Base-by-base conservation (phyloP, 2,797 vertebrate species). In the Neomorphus geoffroyi region DNA sequence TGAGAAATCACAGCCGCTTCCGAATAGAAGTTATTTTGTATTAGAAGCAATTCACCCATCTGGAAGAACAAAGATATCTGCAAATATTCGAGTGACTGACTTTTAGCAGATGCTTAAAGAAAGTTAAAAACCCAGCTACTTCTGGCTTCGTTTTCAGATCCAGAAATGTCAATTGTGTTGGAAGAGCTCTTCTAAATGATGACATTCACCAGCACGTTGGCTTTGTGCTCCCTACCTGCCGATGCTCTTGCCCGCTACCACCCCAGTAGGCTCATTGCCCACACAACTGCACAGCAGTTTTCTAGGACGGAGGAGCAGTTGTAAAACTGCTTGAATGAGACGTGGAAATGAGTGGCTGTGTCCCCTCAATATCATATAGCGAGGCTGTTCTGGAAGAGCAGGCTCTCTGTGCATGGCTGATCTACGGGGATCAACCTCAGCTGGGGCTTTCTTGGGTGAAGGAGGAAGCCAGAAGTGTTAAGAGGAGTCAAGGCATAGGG, bases 41-140 rank as follows among this genome's bases (percentile, higher is more conserved):
- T 94, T 88, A 90, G 80, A 62, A 84, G 80, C 74, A 88, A 86
- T 95, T 92, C 93, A 92, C 92, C 83, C 94, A 94, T 95, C 86
- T 96, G 91, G 91, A 92, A 67, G 83, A 94, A 95, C 88, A 95
- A 93, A 96, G 94, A 86, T 86, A 6, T 32, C 73, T 41, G 53
- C 73, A 93, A 82, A 90, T 73, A 77, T 48, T 45, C 61, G 85
- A 94, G 51, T 10, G 80, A 48, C 60, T 93, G 80, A 66, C 80
- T 96, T 79, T 41, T n/a, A 80, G 70, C 80, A 72, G 90, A 86
- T 84, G 83, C 83, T 90, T 26, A 32, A 80, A 74, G 72, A 77
- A 91, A 91, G 69, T 92, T 83, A 71, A 93, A 93, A 86, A 23
- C 45, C 17, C 30, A 35, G 18, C 32, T 39, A 15, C 50, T 94